Evolutionary conservation across 2,113 vertebrate genomes (phyloP).

Genomic region (Oryzias melastigma): DNA sequence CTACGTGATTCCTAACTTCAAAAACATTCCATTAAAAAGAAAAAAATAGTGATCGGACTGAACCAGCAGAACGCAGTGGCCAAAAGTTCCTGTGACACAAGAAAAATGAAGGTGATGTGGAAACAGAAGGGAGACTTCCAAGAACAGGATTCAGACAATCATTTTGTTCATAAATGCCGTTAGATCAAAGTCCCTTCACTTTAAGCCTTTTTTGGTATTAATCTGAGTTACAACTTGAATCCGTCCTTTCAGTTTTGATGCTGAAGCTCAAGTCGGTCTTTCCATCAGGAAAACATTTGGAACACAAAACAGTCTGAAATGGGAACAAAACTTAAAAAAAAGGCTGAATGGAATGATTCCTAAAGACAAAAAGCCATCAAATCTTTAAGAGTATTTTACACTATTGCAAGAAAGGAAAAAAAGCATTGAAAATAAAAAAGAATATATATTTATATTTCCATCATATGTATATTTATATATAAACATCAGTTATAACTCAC

Average conservation of each 20-base stretch:
- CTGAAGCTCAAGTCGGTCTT: slow-evolving; percentile 44
- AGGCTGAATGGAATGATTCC: slow-evolving; percentile 65
- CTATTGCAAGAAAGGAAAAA: slow-evolving; percentile 70
- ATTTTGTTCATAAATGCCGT: slow-evolving; percentile 63
- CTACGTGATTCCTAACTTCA: slow-evolving; percentile 18
- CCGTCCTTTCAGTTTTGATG: slow-evolving; percentile 25
- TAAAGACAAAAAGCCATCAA: slow-evolving; percentile 59
- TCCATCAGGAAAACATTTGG: slow-evolving; percentile 28
- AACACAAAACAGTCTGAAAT: slow-evolving; percentile 32
- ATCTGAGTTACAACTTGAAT: slow-evolving; percentile 42
- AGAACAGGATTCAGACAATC: slow-evolving; percentile 49
- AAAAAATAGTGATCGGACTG: slow-evolving; percentile 9
- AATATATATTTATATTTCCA: slow-evolving; percentile 73
- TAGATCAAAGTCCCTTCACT: slow-evolving; percentile 36
- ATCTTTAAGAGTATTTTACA: slow-evolving; percentile 66
- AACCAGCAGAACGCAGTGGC: neutral
- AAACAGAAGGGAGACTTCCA: slow-evolving; percentile 9
- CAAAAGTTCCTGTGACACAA: neutral
- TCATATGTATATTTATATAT: slow-evolving; percentile 76
- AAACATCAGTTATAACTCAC: slow-evolving; percentile 75
- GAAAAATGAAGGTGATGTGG: neutral
- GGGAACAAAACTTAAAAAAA: slow-evolving; percentile 29
- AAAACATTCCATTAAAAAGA: slow-evolving; percentile 7
- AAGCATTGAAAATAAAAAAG: slow-evolving; percentile 67
- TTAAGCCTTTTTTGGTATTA: slow-evolving; percentile 38